Conservation (phyloP, 2,888 invertebrate species). For the Ypsolopha scabrella region DNA sequence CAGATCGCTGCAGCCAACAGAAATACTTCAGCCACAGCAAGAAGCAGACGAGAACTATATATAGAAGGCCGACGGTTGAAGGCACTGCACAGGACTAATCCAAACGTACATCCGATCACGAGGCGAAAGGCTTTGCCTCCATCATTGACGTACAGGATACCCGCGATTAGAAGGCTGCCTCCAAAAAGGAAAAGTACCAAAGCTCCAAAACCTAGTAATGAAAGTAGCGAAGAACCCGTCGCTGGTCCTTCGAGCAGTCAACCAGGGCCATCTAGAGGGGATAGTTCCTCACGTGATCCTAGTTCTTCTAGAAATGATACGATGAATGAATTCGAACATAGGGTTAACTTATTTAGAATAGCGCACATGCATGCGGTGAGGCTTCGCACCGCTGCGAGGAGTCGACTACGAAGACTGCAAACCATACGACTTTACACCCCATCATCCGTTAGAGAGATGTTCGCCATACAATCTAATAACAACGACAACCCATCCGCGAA, state of each 20-base stretch:
- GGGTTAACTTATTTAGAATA: conserved; percentile 50
- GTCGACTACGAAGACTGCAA: conserved; percentile 47
- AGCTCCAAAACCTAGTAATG: conserved; percentile 18
- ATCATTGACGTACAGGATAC: conserved; percentile 45
- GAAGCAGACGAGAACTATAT: conserved; percentile 47
- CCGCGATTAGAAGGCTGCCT: conserved; percentile 39
- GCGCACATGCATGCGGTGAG: conserved; percentile 54
- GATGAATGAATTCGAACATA: conserved; percentile 41
- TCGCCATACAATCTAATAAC: conserved; percentile 32
- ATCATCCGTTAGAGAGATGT: conserved; percentile 54
- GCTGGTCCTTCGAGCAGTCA: conserved; percentile 33
- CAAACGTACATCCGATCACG: conserved; percentile 42
- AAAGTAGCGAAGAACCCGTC: conserved; percentile 32
- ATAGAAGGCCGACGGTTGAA: conserved; percentile 45
- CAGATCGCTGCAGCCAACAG: conserved; percentile 60
- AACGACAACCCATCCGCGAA: conserved; percentile 23
- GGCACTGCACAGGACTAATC: conserved; percentile 56
- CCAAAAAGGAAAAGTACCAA: conserved; percentile 19
- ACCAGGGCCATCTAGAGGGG: conserved; percentile 16
- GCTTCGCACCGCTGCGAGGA: conserved; percentile 48
- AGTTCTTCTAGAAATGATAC: conserved; percentile 15
- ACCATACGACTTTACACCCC: conserved; percentile 55
- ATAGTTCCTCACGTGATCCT: conserved; percentile 15
- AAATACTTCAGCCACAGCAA: conserved; percentile 50
- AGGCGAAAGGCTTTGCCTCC: conserved; percentile 43